A percentile compares a stretch with the other conserved stretches of the same genome.
Conservation (phyloP, 2,113 vertebrate species). For the Chaenocephalus aceratus region DNA sequence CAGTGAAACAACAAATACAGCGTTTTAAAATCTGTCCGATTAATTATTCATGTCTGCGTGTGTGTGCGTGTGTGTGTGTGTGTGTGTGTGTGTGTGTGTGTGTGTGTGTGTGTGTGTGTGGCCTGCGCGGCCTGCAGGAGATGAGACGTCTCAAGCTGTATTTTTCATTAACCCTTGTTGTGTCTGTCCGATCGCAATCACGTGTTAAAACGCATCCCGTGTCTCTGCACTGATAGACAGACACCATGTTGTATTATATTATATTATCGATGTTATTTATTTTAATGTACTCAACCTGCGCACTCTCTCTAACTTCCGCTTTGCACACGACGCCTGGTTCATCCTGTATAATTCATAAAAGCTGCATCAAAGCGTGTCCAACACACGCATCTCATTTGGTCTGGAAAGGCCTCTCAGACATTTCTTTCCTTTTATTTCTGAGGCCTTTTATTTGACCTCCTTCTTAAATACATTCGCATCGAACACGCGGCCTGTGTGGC, state of each 20-base stretch:
- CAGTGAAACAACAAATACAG: not conserved
- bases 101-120: slow-evolving; percentile 5
- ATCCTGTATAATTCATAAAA: no score
- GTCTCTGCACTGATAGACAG: not conserved
- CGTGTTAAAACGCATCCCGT: not conserved
- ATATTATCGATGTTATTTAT: not conserved
- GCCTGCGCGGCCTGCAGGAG: slow-evolving; percentile 49
- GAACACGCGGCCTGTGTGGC: not conserved
- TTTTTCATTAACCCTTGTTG: not conserved
- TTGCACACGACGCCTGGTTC: not conserved
- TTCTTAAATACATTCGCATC: not conserved
- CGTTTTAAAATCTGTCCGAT: not conserved
- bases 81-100: slow-evolving; percentile 3
- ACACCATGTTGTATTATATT: not conserved
- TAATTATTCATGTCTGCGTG: not conserved
- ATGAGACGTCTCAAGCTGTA: not conserved
- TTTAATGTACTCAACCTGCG: not conserved
- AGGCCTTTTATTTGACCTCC: slow-evolving; percentile 25
- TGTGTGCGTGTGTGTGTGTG: no score
- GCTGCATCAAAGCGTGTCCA: not conserved
- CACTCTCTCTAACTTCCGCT: not conserved
- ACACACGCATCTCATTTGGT: not conserved
- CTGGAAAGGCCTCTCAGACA: not conserved
- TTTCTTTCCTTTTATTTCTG: not conserved
- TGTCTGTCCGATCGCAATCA: slow-evolving; percentile 6